Evolutionary conservation across 2,888 invertebrate genomes (phyloP), one percentile per base, ranked within the genome.

Genomic region (Zygaena filipendulae): DNA sequence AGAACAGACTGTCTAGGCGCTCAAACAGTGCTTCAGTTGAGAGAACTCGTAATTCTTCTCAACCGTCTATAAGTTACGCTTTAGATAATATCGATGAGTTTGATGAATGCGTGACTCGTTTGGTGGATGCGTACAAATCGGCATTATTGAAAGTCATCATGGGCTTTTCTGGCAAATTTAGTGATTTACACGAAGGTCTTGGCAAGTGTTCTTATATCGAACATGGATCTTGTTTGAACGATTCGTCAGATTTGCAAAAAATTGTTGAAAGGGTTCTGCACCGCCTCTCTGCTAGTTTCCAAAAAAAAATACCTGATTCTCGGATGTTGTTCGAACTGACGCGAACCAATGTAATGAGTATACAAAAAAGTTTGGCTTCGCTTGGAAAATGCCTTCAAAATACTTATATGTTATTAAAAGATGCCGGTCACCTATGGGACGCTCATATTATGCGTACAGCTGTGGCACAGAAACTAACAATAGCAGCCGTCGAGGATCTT

Each of bases 401-500:
- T 35, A 70, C 64, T 1, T 68, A 54, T 35, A 37, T 33, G 13
- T 42, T 71, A 31, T 46, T 77, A 30, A 51, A 64, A 26, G 55
- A 69, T 23, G 61, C 69, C 2, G 59, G 60, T 11, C 66, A 68
- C 47, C 50, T 75, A 10, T 72, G 66, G 60, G 67, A 71, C 38
- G 47, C 56, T 31, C 75, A 74, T 40, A 62, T 70, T 36, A 29
- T 63, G 27, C 64, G 75, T 8, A 48, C 59, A 12, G 64, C 59
- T 29, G 49, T 62, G 9, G 66, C 59, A 11, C 69, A 68, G 41
- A 69, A 63, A 33, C 40, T 75, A 13, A 67, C 64, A 3, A 53
- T 67, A 25, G 55, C 66, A n/a, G 59, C 62, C 16, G 63, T 75
- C 3, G 77, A 75, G 51, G 71, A 74, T 41, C 43, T 72, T 13